phyloP scores from a whole-genome alignment of 2,113 vertebrate species.

The Lucifuga dentata region DNA sequence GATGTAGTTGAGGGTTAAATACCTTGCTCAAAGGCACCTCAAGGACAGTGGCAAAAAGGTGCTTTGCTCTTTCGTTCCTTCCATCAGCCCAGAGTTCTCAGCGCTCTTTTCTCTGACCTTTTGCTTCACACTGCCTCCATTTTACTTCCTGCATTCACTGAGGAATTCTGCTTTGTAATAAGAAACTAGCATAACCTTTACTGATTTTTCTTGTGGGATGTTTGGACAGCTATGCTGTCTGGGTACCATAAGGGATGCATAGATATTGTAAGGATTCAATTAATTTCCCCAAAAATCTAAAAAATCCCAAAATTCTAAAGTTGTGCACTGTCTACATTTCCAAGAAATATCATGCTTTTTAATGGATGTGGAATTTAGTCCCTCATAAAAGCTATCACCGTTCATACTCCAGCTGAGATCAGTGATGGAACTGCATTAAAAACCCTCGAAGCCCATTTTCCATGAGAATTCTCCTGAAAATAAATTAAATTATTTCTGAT shows the following conservation, averaged over 20 bases:
- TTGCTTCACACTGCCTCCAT: background rate
- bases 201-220: background rate
- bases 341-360: background rate
- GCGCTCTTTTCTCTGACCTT: background rate
- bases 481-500: background rate
- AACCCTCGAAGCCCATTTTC: background rate
- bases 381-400: background rate
- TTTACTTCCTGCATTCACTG: background rate
- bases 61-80: background rate
- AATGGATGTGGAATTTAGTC: background rate
- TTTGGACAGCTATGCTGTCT: background rate
- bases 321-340: background rate
- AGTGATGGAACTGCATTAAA: background rate
- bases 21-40: constrained; percentile 7
- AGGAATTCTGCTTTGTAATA: background rate
- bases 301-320: too few species aligned
- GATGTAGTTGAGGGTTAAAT: background rate
- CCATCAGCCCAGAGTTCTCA: background rate
- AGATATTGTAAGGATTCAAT: too few species aligned
- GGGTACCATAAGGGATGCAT: too few species aligned
- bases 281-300: too few species aligned
- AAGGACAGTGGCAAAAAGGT: constrained; percentile 12
- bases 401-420: background rate
- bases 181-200: background rate
- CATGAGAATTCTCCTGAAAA: background rate